A percentile compares a stretch with the other conserved stretches of the same genome.
These are phyloP conservation scores for Loxodonta africana DNA, from an alignment of 2,113 vertebrate species.

Conservation along the genomic window DNA sequence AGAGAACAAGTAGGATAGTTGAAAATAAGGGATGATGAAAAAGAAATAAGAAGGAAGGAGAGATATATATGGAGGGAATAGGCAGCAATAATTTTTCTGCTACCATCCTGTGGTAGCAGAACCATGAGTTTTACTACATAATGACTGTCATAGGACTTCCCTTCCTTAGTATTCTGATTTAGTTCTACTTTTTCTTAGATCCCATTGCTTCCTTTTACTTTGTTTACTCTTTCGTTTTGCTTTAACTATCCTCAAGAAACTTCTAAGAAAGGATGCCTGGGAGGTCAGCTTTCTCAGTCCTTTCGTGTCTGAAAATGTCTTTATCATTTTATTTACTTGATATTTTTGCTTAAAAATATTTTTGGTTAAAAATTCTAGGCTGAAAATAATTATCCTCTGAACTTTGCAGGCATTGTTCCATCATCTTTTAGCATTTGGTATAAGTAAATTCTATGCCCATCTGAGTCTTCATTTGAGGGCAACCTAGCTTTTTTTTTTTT, in stretches of 20 bases:
- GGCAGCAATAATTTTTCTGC: neutral
- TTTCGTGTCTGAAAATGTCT: slow-evolving; percentile 28
- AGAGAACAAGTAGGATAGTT: neutral
- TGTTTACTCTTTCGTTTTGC: slow-evolving; percentile 19
- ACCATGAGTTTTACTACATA: neutral
- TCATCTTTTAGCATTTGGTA: neutral
- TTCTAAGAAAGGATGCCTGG: neutral
- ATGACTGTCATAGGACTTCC: neutral
- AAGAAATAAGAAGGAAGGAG: slow-evolving; percentile 15
- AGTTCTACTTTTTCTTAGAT: slow-evolving; percentile 11
- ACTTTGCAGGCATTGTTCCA: neutral
- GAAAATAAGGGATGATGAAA: slow-evolving; percentile 36
- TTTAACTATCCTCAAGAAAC: neutral
- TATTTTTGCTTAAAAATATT: neutral
- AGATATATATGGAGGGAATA: neutral
- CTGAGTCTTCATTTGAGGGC: neutral
- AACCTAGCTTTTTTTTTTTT: neutral
- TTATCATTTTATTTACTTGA: neutral
- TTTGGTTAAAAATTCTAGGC: neutral
- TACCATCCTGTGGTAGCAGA: neutral
- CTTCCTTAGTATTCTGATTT: neutral
- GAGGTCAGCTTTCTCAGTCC: slow-evolving; percentile 4
- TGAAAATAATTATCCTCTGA: slow-evolving; percentile 17
- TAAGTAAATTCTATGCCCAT: slow-evolving; percentile 11
- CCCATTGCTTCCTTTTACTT: neutral